A percentile compares a stretch with the other conserved stretches of the same genome.
phyloP scores from a whole-genome alignment of 2,888 invertebrate genomes.

The Sphecodes monilicornis region DNA sequence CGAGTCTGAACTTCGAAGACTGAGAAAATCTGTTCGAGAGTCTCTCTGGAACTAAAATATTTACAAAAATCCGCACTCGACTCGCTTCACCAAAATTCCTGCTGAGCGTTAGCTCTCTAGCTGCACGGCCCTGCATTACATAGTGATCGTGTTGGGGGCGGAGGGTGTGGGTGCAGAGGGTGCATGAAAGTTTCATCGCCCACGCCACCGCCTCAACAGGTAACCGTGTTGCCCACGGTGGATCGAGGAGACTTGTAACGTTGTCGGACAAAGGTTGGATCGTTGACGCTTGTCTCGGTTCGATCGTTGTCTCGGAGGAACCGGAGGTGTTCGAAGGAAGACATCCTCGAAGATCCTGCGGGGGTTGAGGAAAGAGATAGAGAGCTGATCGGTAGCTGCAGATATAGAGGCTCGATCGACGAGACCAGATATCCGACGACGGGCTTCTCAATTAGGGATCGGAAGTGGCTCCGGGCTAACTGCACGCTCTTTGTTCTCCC shows the following conservation, averaged over 20 bases:
- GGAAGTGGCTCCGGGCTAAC: constrained; percentile 70
- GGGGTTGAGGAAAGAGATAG: background rate
- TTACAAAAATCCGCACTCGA: background rate
- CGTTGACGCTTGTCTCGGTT: constrained; percentile 26
- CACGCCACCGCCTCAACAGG: constrained; percentile 39
- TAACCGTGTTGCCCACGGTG: constrained; percentile 26
- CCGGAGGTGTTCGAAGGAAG: constrained; percentile 33
- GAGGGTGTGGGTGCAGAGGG: constrained; percentile 13
- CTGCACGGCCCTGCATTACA: background rate
- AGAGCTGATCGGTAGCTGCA: constrained; percentile 12
- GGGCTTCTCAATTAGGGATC: constrained; percentile 73
- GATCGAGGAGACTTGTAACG: constrained; percentile 30
- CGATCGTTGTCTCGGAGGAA: constrained; percentile 16
- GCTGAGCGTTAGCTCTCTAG: background rate
- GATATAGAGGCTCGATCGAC: constrained; percentile 58
- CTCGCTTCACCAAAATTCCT: background rate
- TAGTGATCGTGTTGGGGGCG: background rate
- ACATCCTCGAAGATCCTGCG: background rate
- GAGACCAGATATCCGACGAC: constrained; percentile 65
- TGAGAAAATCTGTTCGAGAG: background rate
- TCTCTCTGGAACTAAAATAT: background rate
- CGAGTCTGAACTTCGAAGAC: background rate
- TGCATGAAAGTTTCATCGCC: constrained; percentile 40
- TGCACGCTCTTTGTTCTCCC: constrained; percentile 68
- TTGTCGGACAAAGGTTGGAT: constrained; percentile 51